A percentile compares a stretch with the other conserved stretches of the same genome.
Conservation (phyloP, 2,888 invertebrate genomes). For the Cinara cedri region DNA sequence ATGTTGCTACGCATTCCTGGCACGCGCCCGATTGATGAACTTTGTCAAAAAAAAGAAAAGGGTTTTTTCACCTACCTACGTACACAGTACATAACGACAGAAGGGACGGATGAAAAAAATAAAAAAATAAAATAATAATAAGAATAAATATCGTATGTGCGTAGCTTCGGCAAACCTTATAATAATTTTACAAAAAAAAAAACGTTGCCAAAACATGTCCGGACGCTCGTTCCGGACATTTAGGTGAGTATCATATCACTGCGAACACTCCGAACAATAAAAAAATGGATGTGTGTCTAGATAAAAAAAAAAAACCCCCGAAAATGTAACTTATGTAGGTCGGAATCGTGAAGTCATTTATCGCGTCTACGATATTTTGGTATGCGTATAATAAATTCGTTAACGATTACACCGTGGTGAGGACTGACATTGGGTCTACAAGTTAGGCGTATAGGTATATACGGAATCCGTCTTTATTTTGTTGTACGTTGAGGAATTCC, state of each 20-base stretch:
- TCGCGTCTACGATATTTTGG: conserved; percentile 6
- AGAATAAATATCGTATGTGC: background rate
- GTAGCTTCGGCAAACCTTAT: conserved; percentile 15
- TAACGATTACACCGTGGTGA: conserved; percentile 16
- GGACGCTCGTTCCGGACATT: background rate
- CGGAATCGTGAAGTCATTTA: conserved; percentile 9
- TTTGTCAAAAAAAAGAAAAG: conserved; percentile 22
- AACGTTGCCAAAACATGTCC: conserved; percentile 48
- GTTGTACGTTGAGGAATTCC: conserved; percentile 43
- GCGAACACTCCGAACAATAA: no score
- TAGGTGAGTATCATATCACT: background rate
- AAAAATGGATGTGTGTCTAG: no score
- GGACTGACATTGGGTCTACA: conserved; percentile 12
- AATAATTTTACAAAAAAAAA: conserved; percentile 12
- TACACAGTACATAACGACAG: background rate
- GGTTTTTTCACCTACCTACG: conserved; percentile 51
- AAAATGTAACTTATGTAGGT: conserved; percentile 51
- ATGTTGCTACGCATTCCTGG: conserved; percentile 13
- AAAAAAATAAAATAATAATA: conserved; percentile 1
- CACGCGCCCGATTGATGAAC: conserved; percentile 19
- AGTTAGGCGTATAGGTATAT: background rate
- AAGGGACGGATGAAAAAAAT: background rate
- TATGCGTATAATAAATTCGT: conserved; percentile 34
- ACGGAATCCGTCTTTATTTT: conserved; percentile 38
- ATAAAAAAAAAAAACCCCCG: background rate